Base-by-base conservation (phyloP, 1,140 invertebrate genomes). In the Anastrepha ludens region DNA sequence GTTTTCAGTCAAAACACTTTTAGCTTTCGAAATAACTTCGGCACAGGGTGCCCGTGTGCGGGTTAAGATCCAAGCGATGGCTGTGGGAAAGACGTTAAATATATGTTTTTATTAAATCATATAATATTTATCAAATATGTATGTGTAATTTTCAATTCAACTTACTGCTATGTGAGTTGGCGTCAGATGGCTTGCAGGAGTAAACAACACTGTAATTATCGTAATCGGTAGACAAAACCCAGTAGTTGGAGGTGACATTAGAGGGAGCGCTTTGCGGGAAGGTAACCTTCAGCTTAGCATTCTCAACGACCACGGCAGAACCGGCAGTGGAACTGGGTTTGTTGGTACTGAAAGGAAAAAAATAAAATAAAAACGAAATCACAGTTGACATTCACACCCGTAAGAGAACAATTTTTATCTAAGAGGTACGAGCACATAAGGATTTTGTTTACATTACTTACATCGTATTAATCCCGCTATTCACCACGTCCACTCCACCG, bases 401-500 rank as follows among this genome's bases (percentile, higher is more conserved):
- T 0, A 29, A 29, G 29, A 29, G 29, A 29, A 29, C 7, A 29
- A 0, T 29, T 29, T 29, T 29, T 29, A 29, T 29, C 29, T 7
- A 81, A 81, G 8, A 39, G n/a, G 29, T 29, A 41, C 15, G 41
- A 5, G 39, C 55, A 58, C 13, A 58, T 58, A 13, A 58, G 13
- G 13, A 58, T 85, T 29, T 17, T 39, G 59, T 3, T 9, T 6
- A 55, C 59, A 60, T 13, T 47, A 87, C 88, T 87, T 85, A 87
- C 87, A 17, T 64, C 64, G 29, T 58, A 85, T 87, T 87, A 55
- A 95, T 94, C 91, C 96, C 95, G 88, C 92, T 94, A 89, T 96
- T 97, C 2, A 94, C 89, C 17, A 97, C 95, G 65, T 92, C 94
- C 8, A 97, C 92, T 1, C 94, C 93, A 4, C 94, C 95, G 88